A percentile compares a stretch with the other conserved stretches of the same genome.
phyloP scores from a whole-genome alignment of 2,888 invertebrate species.

The Caenorhabditis sp. region DNA sequence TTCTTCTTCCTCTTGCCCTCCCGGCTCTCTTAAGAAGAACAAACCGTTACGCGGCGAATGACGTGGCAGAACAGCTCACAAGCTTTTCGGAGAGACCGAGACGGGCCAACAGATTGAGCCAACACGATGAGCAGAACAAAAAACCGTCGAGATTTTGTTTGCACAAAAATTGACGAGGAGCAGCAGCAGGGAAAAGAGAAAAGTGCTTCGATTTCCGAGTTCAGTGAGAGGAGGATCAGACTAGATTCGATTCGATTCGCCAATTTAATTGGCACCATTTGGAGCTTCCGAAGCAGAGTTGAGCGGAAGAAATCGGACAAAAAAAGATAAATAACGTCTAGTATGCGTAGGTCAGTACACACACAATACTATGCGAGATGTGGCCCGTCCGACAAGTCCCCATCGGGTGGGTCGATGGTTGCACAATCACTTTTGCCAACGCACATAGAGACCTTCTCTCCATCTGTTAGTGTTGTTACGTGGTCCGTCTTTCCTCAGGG shows the following conservation, averaged over 20 bases:
- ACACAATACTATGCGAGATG: slow-evolving; percentile 3
- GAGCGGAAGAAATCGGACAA: too few species aligned
- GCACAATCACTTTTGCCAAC: slow-evolving; percentile 36
- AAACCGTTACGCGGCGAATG: slow-evolving; percentile 41
- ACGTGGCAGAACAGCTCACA: slow-evolving; percentile 46
- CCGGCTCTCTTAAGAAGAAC: slow-evolving; percentile 22
- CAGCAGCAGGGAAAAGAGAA: slow-evolving; percentile 9
- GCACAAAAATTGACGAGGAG: slow-evolving; percentile 29
- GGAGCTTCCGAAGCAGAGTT: too few species aligned
- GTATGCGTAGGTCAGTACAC: neutral
- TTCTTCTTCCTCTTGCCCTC: neutral
- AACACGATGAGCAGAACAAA: slow-evolving; percentile 30
- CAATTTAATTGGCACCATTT: too few species aligned
- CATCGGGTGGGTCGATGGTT: slow-evolving; percentile 2
- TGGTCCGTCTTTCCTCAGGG: slow-evolving; percentile 22
- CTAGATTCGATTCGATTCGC: too few species aligned
- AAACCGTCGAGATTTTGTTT: slow-evolving; percentile 36
- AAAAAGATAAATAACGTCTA: too few species aligned
- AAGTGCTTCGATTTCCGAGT: neutral
- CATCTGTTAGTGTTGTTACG: too few species aligned
- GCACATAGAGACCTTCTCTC: too few species aligned
- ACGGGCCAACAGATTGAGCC: slow-evolving; percentile 30
- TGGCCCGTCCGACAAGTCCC: slow-evolving; percentile 17
- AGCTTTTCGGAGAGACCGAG: slow-evolving; percentile 1
- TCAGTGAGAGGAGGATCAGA: neutral